These are phyloP conservation scores for Patiria miniata DNA, from an alignment of 35 echinoderm and acorn worm species.

Conservation along the genomic window DNA sequence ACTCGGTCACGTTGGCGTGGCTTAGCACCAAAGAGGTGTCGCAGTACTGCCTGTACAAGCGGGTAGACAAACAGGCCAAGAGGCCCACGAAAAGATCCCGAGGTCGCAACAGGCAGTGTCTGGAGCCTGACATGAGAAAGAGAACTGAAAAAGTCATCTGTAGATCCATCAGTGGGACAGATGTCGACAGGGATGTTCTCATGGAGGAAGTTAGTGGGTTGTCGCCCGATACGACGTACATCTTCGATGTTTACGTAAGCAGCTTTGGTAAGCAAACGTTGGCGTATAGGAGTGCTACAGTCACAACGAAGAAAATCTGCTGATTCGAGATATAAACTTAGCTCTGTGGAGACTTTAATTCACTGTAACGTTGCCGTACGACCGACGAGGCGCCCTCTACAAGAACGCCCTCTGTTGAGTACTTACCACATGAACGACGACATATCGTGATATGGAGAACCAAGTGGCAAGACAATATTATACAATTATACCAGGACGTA, in stretches of 20 bases:
- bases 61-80: conserved; percentile 62
- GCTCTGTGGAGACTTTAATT: neutral
- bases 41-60: conserved; percentile 95
- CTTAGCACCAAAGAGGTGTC: conserved; percentile 85
- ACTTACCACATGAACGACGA: conserved; percentile 7
- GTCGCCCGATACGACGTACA: conserved; percentile 72
- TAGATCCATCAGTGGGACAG: conserved; percentile 56
- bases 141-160: conserved; percentile 94
- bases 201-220: conserved; percentile 73
- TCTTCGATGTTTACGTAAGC: conserved; percentile 95
- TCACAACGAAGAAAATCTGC: conserved; percentile 86
- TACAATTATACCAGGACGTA: too few relatives aligned
- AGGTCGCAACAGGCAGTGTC: conserved; percentile 73
- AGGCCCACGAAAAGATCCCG: conserved; percentile 5
- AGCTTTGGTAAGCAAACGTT: conserved; percentile 77
- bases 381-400: neutral
- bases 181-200: conserved; percentile 70
- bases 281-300: conserved; percentile 83
- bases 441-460: neutral
- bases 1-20: conserved; percentile 92
- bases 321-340: conserved; percentile 22
- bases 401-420: neutral
- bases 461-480: too few relatives aligned
- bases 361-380: neutral
- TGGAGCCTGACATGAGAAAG: conserved; percentile 87